Conservation (phyloP, 2,113 vertebrate genomes). For the Sitta europaea region DNA sequence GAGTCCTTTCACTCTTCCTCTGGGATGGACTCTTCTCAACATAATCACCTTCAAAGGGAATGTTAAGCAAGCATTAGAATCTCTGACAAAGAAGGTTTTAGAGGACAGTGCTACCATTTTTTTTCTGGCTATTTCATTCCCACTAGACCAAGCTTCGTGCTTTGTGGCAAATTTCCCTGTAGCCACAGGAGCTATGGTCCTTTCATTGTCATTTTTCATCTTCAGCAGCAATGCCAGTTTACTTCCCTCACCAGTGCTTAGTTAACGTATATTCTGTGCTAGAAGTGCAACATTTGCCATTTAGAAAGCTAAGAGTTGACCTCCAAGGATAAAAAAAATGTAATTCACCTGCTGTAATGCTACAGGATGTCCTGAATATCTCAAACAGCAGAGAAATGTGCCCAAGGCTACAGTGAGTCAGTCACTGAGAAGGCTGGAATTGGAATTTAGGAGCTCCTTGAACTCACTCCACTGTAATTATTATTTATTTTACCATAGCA, state of each 20-base stretch:
- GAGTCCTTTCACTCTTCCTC: neutral
- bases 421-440: neutral
- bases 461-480: neutral
- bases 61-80: neutral
- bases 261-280: neutral
- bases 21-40: constrained; percentile 2
- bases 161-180: neutral
- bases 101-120: neutral
- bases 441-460: neutral
- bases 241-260: neutral
- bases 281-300: neutral
- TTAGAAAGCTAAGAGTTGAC: neutral
- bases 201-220: neutral
- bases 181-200: neutral
- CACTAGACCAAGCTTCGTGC: neutral
- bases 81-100: neutral
- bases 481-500: constrained; percentile 34
- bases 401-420: constrained; percentile 27
- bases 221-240: neutral
- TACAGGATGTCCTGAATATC: constrained; percentile 18
- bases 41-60: constrained; percentile 32
- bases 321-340: constrained; percentile 24
- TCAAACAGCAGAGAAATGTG: constrained; percentile 23
- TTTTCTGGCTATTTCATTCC: neutral
- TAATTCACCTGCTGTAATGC: constrained; percentile 3